Base-by-base conservation (phyloP, 2,113 vertebrate genomes). In the Alces alces region DNA sequence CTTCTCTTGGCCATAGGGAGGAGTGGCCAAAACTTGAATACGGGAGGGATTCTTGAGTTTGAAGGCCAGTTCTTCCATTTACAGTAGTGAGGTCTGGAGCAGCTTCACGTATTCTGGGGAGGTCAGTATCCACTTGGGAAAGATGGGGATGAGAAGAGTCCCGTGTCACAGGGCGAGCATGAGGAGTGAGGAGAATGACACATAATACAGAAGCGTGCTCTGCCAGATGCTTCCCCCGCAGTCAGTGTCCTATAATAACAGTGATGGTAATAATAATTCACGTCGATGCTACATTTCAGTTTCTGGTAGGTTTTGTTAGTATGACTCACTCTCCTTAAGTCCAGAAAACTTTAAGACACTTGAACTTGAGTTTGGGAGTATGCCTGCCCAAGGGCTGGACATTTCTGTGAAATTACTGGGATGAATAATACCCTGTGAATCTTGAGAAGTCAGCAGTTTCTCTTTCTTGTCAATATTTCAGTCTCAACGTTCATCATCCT, bases 211-310 rank as follows among this genome's bases (percentile, higher is more conserved):
- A 27, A 13, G n/a, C 36, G 33, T 0, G 15, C 45, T 57, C 30
- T 43, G 70, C 39, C 0, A 0, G 5, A 12, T 2, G 16, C 55
- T 61, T 8, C 23, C 3, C n/a, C 25, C 7, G 0, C 11, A 17
- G 5, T 6, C 15, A 14, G 66, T 39, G 1, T 5, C 80, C 10
- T 1, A 21, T 14, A 25, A 10, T 14, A 39, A 36, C 0, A 7
- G 21, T 4, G 4, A 3, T 84, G 0, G 0, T 9, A 1, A 7
- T 6, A 2, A 21, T 47, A 54, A 70, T 50, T 82, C 8, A 16
- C 45, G 30, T 17, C 45, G 45, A 19, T 16, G 50, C 55, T 50
- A 15, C 4, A 0, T 3, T 1, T 27, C 66, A n/a, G 27, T 57
- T 78, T 86, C 64, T n/a, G 60, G 8, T 76, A 54, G 39, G 50